phyloP scores from a whole-genome alignment of 2,797 vertebrate genomes.

The Yasuhikotakia modesta region DNA sequence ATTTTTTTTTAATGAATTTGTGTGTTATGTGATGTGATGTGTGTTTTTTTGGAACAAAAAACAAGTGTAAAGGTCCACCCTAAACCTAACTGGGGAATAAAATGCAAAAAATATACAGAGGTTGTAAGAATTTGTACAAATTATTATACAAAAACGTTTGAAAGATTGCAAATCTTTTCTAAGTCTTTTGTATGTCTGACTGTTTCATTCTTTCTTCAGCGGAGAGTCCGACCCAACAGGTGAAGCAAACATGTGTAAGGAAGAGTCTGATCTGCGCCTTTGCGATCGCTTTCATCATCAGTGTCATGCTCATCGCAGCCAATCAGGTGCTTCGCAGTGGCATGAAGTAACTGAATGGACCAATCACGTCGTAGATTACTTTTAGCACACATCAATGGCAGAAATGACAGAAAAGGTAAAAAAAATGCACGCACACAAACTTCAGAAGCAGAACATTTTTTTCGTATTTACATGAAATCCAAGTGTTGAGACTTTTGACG shows the following conservation, averaged over 20 bases:
- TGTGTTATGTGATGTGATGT: too few relatives aligned
- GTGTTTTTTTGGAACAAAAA: too few relatives aligned
- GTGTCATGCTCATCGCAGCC: constrained; percentile 96
- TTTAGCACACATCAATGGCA: constrained; percentile 61
- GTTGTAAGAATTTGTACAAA: too few relatives aligned
- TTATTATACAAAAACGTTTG: too few relatives aligned
- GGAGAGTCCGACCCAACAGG: constrained; percentile 95
- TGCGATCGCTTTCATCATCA: constrained; percentile 98
- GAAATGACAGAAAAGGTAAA: constrained; percentile 30
- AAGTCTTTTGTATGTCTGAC: background rate
- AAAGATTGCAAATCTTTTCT: too few relatives aligned
- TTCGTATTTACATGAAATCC: constrained; percentile 7
- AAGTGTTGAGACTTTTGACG: constrained; percentile 8
- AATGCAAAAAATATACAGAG: too few relatives aligned
- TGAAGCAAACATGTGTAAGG: constrained; percentile 95
- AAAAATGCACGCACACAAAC: constrained; percentile 19
- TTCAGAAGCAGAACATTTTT: constrained; percentile 55
- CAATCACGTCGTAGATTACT: constrained; percentile 39
- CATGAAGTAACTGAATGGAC: constrained; percentile 84
- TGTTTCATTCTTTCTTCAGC: constrained; percentile 44
- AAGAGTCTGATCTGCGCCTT: constrained; percentile 98
- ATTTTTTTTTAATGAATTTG: background rate
- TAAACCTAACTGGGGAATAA: too few relatives aligned
- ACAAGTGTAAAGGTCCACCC: too few relatives aligned
- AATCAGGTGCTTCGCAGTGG: constrained; percentile 97